These are phyloP conservation scores for Caranx ignobilis DNA, from an alignment of 2,113 vertebrate genomes.

Conservation along the genomic window DNA sequence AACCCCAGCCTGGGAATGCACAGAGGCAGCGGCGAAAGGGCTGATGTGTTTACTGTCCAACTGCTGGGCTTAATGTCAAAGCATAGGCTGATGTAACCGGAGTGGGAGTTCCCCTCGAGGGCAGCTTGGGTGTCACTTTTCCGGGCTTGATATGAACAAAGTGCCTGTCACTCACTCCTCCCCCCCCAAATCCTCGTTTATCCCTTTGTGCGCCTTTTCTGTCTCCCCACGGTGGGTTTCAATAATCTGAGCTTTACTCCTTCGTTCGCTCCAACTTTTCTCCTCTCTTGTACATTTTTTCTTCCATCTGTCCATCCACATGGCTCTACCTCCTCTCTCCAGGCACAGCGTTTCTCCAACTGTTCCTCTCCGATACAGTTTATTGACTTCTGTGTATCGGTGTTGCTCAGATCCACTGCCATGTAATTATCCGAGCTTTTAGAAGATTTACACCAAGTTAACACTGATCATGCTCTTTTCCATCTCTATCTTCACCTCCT, in stretches of 20 bases:
- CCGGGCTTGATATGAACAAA: constrained; percentile 67
- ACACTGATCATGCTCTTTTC: background rate
- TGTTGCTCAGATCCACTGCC: background rate
- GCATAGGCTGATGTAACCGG: constrained; percentile 61
- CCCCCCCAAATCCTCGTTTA: constrained; percentile 55
- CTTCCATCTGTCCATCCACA: background rate
- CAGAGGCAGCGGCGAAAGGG: constrained; percentile 29
- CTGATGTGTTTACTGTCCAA: constrained; percentile 47
- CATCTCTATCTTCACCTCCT: constrained; percentile 18
- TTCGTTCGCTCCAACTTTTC: constrained; percentile 7
- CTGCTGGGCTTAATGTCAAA: constrained; percentile 43
- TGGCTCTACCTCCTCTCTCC: background rate
- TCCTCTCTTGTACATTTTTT: too few relatives aligned
- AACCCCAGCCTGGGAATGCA: background rate
- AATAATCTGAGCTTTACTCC: constrained; percentile 27
- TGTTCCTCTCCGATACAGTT: background rate
- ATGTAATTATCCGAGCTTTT: too few relatives aligned
- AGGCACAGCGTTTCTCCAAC: background rate
- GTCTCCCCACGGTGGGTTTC: constrained; percentile 3
- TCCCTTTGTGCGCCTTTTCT: constrained; percentile 21
- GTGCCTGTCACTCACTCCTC: constrained; percentile 63
- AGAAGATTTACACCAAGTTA: background rate
- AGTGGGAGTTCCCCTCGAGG: constrained; percentile 71
- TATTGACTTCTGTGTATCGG: background rate
- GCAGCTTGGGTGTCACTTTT: constrained; percentile 66